Evolutionary conservation across 2,113 vertebrate species (phyloP).

Genomic region (Halcyon malimbica): DNA sequence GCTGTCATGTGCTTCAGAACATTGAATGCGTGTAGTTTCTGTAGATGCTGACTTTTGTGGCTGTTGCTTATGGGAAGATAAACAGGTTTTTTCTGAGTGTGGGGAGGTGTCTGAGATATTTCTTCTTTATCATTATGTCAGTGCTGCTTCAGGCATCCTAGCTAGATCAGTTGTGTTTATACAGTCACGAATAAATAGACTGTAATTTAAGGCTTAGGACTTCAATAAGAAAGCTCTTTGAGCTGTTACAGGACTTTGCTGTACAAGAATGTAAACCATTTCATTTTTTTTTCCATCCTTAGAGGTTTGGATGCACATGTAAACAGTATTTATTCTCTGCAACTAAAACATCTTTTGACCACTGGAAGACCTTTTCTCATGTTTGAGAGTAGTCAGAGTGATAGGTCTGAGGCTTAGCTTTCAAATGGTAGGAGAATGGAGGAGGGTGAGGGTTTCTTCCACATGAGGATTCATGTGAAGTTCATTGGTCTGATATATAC

Average conservation of each 20-base stretch:
- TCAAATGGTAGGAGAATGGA: neutral
- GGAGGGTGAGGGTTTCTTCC: neutral
- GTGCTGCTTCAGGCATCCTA: neutral
- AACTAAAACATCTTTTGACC: neutral
- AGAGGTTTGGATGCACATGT: neutral
- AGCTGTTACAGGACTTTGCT: neutral
- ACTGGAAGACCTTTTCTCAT: neutral
- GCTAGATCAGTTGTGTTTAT: neutral
- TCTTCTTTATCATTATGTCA: neutral
- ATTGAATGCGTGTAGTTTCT: neutral
- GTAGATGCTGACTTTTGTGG: neutral
- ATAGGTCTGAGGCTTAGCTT: neutral
- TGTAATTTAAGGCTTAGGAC: neutral
- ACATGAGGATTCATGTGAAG: neutral
- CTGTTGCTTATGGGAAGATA: neutral
- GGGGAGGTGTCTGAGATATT: neutral
- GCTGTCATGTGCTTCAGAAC: neutral
- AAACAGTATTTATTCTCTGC: neutral
- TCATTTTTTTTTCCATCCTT: neutral
- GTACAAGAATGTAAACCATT: neutral
- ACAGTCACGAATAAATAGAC: neutral
- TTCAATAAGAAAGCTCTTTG: neutral
- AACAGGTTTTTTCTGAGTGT: neutral
- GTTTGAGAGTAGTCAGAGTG: neutral
- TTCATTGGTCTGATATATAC: neutral